Conservation (phyloP, 2,888 invertebrate species). For the Lepas anatifera region DNA sequence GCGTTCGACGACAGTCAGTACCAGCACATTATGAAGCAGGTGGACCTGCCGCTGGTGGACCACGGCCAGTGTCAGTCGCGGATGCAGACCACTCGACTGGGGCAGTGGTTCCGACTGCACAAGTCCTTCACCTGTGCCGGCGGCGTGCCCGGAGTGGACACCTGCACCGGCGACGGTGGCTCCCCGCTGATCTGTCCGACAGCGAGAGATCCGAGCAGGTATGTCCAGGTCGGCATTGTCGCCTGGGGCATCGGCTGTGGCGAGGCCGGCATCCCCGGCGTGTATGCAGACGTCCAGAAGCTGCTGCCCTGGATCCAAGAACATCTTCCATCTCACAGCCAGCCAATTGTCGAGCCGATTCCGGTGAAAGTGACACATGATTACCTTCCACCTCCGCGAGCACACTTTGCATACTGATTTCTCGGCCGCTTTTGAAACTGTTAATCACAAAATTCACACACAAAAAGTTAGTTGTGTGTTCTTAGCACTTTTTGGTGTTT, state of each 20-base stretch:
- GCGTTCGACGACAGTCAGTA: conserved; percentile 46
- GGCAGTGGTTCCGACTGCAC: conserved; percentile 20
- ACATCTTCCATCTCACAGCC: background rate
- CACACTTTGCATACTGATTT: no score
- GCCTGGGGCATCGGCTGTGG: conserved; percentile 89
- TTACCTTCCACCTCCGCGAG: no score
- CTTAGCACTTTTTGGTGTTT: no score
- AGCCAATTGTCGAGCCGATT: no score
- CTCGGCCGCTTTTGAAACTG: no score
- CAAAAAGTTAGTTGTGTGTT: no score
- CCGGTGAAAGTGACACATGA: no score
- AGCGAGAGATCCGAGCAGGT: conserved; percentile 12
- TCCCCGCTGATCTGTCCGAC: conserved; percentile 60
- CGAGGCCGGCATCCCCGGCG: conserved; percentile 54
- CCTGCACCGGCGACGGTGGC: conserved; percentile 70
- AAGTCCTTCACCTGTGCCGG: conserved; percentile 23
- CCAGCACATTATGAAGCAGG: conserved; percentile 59
- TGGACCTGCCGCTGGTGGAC: conserved; percentile 41
- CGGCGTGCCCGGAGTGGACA: conserved; percentile 44
- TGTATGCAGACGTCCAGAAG: conserved; percentile 56
- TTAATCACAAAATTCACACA: no score
- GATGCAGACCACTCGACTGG: conserved; percentile 21
- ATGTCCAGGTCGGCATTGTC: conserved; percentile 56
- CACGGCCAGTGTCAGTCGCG: conserved; percentile 17
- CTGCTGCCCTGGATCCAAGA: conserved; percentile 55